Base-by-base conservation (phyloP, 2,888 invertebrate genomes). In the Lordiphosa fenestrarum region DNA sequence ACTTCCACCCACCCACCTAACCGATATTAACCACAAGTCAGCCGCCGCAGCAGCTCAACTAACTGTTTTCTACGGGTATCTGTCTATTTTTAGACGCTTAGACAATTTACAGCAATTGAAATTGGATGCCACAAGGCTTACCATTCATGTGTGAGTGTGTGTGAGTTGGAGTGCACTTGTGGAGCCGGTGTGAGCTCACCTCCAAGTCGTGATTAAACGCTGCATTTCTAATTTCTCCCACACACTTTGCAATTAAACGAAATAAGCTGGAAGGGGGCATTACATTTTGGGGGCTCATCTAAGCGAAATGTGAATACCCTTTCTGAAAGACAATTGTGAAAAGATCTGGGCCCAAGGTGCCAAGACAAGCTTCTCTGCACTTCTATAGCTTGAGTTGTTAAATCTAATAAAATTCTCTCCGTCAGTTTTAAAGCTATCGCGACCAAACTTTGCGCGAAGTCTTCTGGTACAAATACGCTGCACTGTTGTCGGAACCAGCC, bases 1-100 rank as follows among this genome's bases (percentile, higher is more conserved):
- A 53, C 25, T 53, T 44, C n/a, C 38, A 40, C 41, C 42, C 70
- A 75, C 73, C 73, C 73, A 76, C 58, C 48, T 57, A 54, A 56
- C 38, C 36, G 52, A 39, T 12, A 33, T 7, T 33, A 6, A 38
- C 12, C 15, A 35, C 35, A 39, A 50, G 36, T 25, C 44, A 54
- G 25, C 21, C 40, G 41, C 15, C 44, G 23, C 54, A 19, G 52
- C 39, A 36, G 47, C 42, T 59, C 36, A 33, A 21, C 38, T 25
- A 15, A 13, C 33, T 23, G 33, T 23, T 40, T 7, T 12, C 44
- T 10, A 36, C 13, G 46, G 47, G 41, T 42, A 39, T 54, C 51
- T 35, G 51, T 47, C 49, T 69, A 66, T 66, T 70, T 66, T 56
- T 56, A 70, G 52, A 9, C n/a, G 33, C 40, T 36, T 52, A 44